Conservation (phyloP, 37 sponge, comb jelly and placozoan genomes). For the Halichondria panicea region DNA sequence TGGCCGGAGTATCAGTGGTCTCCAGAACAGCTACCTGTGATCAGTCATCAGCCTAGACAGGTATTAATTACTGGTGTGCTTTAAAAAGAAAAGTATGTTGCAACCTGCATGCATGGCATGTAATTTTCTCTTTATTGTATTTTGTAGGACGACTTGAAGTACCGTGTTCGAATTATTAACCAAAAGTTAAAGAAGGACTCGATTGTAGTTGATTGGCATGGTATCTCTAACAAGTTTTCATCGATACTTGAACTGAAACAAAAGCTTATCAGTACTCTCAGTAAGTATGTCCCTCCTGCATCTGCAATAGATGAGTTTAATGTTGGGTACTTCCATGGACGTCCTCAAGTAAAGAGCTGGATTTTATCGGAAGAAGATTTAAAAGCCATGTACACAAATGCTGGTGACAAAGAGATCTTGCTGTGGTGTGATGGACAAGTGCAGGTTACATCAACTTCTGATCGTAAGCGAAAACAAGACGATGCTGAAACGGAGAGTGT, state of each 20-base stretch:
- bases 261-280: constrained; percentile 3
- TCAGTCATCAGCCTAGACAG: too few relatives aligned
- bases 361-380: constrained; percentile 18
- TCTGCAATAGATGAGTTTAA: constrained; percentile 4
- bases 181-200: constrained; percentile 12
- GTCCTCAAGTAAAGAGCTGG: constrained; percentile 8
- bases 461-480: neutral
- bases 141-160: too few relatives aligned
- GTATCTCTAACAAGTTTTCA: constrained; percentile 1
- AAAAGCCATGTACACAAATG: constrained; percentile 23
- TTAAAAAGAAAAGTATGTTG: too few relatives aligned
- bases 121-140: too few relatives aligned
- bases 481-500: neutral
- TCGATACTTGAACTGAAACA: constrained; percentile 9
- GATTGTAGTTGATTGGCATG: constrained; percentile 3
- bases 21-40: too few relatives aligned
- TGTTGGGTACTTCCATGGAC: constrained; percentile 22
- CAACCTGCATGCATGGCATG: too few relatives aligned
- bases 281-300: constrained; percentile 2
- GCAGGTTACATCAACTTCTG: neutral
- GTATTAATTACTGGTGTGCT: too few relatives aligned
- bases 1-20: too few relatives aligned
- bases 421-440: constrained; percentile 21
- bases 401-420: neutral
- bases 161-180: constrained; percentile 16